Base-by-base conservation (phyloP, 2,797 vertebrate genomes). In the Chrosomus eos region DNA sequence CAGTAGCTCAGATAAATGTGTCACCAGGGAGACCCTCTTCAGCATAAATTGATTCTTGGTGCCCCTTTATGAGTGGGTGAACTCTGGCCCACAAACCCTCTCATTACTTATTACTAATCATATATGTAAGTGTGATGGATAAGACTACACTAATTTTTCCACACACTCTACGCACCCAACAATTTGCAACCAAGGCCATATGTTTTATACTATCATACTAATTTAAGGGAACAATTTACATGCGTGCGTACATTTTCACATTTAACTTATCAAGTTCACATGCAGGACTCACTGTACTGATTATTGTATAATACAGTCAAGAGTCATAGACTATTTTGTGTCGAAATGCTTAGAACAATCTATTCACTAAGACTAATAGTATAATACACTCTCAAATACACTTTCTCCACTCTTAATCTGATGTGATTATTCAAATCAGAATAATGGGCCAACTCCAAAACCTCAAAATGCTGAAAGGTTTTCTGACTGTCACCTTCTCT, bases 21-120 rank as follows among this genome's bases (percentile, higher is more conserved):
- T 81, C 36, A 70, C 62, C 67, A 67, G 36, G 28, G 48, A 64
- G 33, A 31, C 45, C 10, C 16, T 45, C 13, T 5, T 18, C 28
- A 53, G 16, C 64, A 66, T 66, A 82, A 82, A 82, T 45, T 13
- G 36, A 11, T 28, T 62, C 55, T 62, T n/a, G 45, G n/a, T 73
- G 48, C 14, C 45, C 5, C 1, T 55, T 81, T 28, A 40, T 38
- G 21, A 11, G 23, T 77, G 31, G 43, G 9, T 40, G 31, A 86
- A 67, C 43, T 5, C 16, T 45, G 38, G 0, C 28, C 26, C 33
- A 82, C 4, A 48, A 36, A 7, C 55, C n/a, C 14, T 58, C 23
- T 23, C 7, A 31, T 72, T 48, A 48, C 38, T 45, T 19, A 40
- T 72, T 48, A 48, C 38, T 45, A 11, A 40, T 36, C 31, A 64